Evolutionary conservation across 2,888 invertebrate species (phyloP).

Genomic region (Callyntrura guangdongensis): DNA sequence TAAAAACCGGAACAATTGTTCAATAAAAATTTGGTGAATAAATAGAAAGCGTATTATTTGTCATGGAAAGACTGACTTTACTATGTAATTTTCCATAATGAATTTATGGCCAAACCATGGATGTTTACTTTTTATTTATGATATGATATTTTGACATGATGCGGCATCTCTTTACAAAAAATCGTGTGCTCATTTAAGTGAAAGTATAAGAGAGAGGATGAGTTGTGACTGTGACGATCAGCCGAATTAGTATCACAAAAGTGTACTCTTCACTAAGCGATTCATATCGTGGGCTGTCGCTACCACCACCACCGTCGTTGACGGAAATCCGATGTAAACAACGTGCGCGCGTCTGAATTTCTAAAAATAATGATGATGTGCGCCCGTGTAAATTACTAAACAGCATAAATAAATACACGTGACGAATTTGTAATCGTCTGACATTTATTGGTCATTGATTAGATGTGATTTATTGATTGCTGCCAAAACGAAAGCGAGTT

Average conservation of each 20-base stretch:
- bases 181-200: conserved; percentile 58
- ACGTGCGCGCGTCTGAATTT: not conserved
- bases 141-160: conserved; percentile 2
- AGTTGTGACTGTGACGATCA: not conserved
- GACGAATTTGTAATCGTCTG: conserved; percentile 51
- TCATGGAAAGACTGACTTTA: not conserved
- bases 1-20: not conserved
- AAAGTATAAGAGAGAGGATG: conserved; percentile 27
- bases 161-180: conserved; percentile 42
- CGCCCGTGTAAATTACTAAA: conserved; percentile 49
- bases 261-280: not conserved
- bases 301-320: not conserved
- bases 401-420: conserved; percentile 47
- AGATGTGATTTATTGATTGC: conserved; percentile 58
- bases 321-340: conserved; percentile 25
- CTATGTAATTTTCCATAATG: conserved; percentile 8
- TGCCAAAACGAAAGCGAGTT: conserved; percentile 46
- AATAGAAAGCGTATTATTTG: conserved; percentile 33
- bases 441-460: conserved; percentile 57
- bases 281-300: not conserved
- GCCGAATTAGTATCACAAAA: not conserved
- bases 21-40: not conserved
- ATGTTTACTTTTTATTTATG: not conserved
- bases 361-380: not conserved
- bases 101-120: not conserved